Evolutionary conservation across 2,888 invertebrate genomes (phyloP).

Genomic region (Cyclophora albipunctata): DNA sequence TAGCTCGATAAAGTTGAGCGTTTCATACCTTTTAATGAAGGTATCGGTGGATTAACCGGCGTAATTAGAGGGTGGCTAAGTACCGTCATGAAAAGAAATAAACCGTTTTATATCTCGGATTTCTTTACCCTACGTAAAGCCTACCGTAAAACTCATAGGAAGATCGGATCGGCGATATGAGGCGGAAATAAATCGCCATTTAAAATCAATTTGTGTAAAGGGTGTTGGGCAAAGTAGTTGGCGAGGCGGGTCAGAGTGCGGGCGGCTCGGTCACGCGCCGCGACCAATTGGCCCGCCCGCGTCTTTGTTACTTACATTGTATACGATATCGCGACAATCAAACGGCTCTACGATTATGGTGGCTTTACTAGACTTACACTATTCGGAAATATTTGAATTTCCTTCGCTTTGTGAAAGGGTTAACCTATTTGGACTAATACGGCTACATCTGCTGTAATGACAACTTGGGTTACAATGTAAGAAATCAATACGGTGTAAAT

Average conservation of each 20-base stretch:
- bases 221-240: slow-evolving; percentile 59
- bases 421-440: too few relatives aligned
- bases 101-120: slow-evolving; percentile 71
- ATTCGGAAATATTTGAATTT: slow-evolving; percentile 7
- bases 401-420: slow-evolving; percentile 1
- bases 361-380: slow-evolving; percentile 17
- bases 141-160: slow-evolving; percentile 69
- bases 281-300: slow-evolving; percentile 21
- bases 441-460: too few relatives aligned
- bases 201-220: slow-evolving; percentile 76
- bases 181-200: slow-evolving; percentile 75
- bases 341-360: slow-evolving; percentile 19
- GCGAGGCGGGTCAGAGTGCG: slow-evolving; percentile 36
- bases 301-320: slow-evolving; percentile 28
- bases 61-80: slow-evolving; percentile 56
- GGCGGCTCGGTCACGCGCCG: slow-evolving; percentile 34
- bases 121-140: slow-evolving; percentile 69
- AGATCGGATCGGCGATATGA: slow-evolving; percentile 73
- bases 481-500: too few relatives aligned
- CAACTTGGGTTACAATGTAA: too few relatives aligned
- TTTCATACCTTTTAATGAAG: slow-evolving; percentile 35
- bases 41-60: slow-evolving; percentile 44
- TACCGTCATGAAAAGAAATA: slow-evolving; percentile 63
- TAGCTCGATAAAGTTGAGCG: slow-evolving; percentile 25
- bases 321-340: slow-evolving; percentile 23